phyloP scores from a whole-genome alignment of 2,888 invertebrate species.

The Eupithecia insigniata region DNA sequence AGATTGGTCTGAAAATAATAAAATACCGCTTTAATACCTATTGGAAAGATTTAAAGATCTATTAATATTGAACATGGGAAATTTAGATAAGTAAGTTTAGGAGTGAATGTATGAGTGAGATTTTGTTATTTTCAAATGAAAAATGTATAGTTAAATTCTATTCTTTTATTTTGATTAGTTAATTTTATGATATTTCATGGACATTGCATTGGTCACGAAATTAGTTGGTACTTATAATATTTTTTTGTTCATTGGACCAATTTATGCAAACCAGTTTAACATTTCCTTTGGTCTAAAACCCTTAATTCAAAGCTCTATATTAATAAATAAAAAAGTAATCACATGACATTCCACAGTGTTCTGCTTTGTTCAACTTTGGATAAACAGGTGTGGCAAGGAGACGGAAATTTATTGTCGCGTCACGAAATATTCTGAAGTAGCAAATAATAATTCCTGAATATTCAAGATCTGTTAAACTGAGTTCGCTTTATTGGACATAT shows the following conservation, averaged over 20 bases:
- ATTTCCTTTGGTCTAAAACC: background rate
- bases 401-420: background rate
- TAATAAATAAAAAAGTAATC: background rate
- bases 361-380: background rate
- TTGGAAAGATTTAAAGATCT: conserved; percentile 46
- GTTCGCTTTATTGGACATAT: conserved; percentile 16
- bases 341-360: background rate
- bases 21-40: conserved; percentile 30
- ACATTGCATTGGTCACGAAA: background rate
- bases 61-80: conserved; percentile 55
- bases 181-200: background rate
- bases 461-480: conserved; percentile 6
- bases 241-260: background rate
- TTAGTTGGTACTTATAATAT: background rate
- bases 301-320: background rate
- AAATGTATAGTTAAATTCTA: conserved; percentile 70
- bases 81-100: conserved; percentile 54
- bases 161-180: conserved; percentile 65
- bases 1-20: conserved; percentile 51
- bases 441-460: background rate
- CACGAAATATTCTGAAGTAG: background rate
- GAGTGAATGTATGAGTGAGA: conserved; percentile 51
- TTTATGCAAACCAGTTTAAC: conserved; percentile 2
- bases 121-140: conserved; percentile 60
- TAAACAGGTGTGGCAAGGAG: background rate